Conservation (phyloP, 2,797 vertebrate species). For the Pampus argenteus region DNA sequence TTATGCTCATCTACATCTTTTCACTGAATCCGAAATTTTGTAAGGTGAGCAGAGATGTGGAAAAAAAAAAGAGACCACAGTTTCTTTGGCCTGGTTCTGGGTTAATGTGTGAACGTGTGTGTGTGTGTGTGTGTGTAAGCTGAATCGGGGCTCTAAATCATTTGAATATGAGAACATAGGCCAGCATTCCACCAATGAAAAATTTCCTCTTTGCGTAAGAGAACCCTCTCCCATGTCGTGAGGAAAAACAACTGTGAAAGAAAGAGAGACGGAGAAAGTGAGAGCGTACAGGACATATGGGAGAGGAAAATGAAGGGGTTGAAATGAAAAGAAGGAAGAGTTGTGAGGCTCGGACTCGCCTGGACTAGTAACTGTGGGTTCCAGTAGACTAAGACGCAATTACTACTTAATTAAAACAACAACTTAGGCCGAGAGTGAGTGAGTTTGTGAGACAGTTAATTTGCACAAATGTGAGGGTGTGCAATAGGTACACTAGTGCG, state of each 20-base stretch:
- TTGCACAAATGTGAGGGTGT: slow-evolving; percentile 11
- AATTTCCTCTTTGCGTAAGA: slow-evolving; percentile 41
- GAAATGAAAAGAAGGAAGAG: slow-evolving; percentile 16
- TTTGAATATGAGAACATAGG: slow-evolving; percentile 41
- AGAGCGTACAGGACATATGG: background rate
- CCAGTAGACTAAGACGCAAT: slow-evolving; percentile 32
- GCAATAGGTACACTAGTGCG: background rate
- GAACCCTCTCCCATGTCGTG: slow-evolving; percentile 14
- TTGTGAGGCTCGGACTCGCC: slow-evolving; percentile 21
- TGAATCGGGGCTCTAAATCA: slow-evolving; percentile 24
- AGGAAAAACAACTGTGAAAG: slow-evolving; percentile 44
- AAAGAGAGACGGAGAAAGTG: slow-evolving; percentile 10
- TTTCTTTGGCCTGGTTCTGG: slow-evolving; percentile 1
- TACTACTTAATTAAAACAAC: slow-evolving; percentile 61
- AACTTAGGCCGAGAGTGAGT: slow-evolving; percentile 39
- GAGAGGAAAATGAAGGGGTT: slow-evolving; percentile 10
- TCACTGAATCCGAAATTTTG: background rate
- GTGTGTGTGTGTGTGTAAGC: slow-evolving; percentile 1
- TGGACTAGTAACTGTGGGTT: slow-evolving; percentile 20
- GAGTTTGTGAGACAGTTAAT: slow-evolving; percentile 32
- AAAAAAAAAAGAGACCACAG: background rate
- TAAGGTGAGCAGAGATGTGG: background rate
- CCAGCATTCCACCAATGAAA: slow-evolving; percentile 47
- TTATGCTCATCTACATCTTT: slow-evolving; percentile 6
- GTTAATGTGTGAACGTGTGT: background rate